Evolutionary conservation across 2,113 vertebrate genomes (phyloP), one percentile per base, ranked within the genome.

Genomic region (Osmerus eperlanus): DNA sequence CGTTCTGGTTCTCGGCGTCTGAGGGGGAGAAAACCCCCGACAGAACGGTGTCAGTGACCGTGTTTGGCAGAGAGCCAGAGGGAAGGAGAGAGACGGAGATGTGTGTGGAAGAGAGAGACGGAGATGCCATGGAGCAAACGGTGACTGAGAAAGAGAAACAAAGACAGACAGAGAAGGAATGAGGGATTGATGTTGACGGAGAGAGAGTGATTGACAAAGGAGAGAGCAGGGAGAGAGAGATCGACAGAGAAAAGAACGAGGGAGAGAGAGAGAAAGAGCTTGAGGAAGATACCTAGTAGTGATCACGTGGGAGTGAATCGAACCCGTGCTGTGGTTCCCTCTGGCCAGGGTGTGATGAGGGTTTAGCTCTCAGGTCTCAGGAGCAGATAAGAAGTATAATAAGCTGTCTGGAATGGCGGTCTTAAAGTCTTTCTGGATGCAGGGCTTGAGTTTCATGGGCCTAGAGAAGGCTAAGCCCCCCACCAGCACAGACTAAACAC

Each of bases 401-500:
- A 87, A 89, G 72, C 83, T 78, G 68, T 78, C 86, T 78, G 80
- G 76, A 71, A 87, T 65, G 62, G 84, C 36, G 79, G 85, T 87
- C 82, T 88, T 85, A 81, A 88, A 85, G 83, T 88, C 83, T 88
- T 86, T 86, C 74, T 79, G 32, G 36, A 67, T 75, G 72, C 52
- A 47, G 51, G 81, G 76, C 68, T 88, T 86, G 71, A 19, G 86
- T 89, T 91, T 91, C 87, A 88, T 80, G 82, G 81, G 71, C 78
- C 79, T 79, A 72, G 87, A 83, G 80, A 67, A 80, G 74, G 82
- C 66, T 73, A 87, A 90, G 89, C 81, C 85, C 83, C 77, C 77
- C 66, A 16, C 79, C 84, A 80, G 87, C 87, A 59, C 83, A 92
- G 91, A 90, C 89, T 92, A 92, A 92, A 92, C 91, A 91, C 72